A percentile compares a stretch with the other conserved stretches of the same genome.
Evolutionary conservation across 2,888 invertebrate species (phyloP).

Genomic region (Pachydiplax longipennis): DNA sequence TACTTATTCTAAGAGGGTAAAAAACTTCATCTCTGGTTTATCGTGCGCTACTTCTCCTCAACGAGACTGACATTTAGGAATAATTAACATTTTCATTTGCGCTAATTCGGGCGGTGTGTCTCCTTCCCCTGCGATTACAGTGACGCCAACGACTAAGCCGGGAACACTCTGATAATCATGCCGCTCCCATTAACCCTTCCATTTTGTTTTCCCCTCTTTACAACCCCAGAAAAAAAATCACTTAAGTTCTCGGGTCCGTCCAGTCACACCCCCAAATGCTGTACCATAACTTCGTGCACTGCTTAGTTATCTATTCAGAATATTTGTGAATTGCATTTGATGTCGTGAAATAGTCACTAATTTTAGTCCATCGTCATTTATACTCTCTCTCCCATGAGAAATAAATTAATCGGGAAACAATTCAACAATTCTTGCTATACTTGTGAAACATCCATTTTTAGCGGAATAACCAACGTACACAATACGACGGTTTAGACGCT

Average conservation of each 20-base stretch:
- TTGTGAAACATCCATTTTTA: too few relatives aligned
- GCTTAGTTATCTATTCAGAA: neutral
- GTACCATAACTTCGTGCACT: neutral
- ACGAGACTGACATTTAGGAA: neutral
- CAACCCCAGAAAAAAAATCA: too few relatives aligned
- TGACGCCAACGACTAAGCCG: neutral
- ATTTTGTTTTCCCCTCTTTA: neutral
- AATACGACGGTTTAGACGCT: too few relatives aligned
- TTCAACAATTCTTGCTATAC: too few relatives aligned
- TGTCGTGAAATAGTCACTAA: too few relatives aligned
- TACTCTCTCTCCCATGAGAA: too few relatives aligned
- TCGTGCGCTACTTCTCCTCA: neutral
- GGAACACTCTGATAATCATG: neutral
- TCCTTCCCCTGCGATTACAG: neutral
- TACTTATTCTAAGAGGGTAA: neutral
- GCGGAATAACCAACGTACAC: too few relatives aligned
- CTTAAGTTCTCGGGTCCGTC: neutral
- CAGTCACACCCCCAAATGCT: neutral
- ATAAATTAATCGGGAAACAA: too few relatives aligned
- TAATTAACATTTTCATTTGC: neutral
- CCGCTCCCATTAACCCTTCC: neutral
- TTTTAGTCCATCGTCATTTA: too few relatives aligned
- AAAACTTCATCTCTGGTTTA: neutral
- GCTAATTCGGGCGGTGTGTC: neutral
- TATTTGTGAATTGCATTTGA: neutral